Conservation (phyloP, 2,797 vertebrate genomes). For the Phrynocephalus vlangalii region DNA sequence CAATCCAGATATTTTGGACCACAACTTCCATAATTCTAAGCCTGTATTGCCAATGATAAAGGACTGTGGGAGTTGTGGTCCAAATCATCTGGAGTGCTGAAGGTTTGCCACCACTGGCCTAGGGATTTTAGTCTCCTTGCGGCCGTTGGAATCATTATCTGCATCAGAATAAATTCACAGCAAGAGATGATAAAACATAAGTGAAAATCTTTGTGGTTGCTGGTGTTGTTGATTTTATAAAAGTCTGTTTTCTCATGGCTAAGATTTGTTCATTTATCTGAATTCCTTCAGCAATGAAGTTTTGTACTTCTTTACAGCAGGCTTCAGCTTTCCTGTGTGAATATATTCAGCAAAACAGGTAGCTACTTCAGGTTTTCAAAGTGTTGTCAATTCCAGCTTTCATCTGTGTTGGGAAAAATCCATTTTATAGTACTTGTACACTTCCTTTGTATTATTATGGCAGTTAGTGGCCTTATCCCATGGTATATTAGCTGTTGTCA, state of each 20-base stretch:
- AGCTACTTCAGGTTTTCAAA: conserved; percentile 10
- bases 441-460: not conserved
- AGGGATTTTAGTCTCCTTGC: no score
- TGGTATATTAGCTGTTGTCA: not conserved
- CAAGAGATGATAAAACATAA: not conserved
- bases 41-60: no score
- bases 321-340: conserved; percentile 45
- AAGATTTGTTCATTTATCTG: not conserved
- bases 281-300: not conserved
- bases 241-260: not conserved
- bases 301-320: conserved; percentile 38
- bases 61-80: no score
- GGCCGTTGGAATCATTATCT: not conserved
- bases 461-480: not conserved
- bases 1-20: no score
- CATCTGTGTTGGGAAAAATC: not conserved
- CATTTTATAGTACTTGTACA: not conserved
- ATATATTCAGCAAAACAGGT: conserved; percentile 20
- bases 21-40: no score
- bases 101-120: no score
- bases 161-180: not conserved
- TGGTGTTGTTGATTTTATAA: not conserved
- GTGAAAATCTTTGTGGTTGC: not conserved
- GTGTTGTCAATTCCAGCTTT: not conserved
- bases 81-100: no score